A percentile compares a stretch with the other conserved stretches of the same genome.
phyloP scores from a whole-genome alignment of 2,113 vertebrate species.

The Otolemur garnettii region DNA sequence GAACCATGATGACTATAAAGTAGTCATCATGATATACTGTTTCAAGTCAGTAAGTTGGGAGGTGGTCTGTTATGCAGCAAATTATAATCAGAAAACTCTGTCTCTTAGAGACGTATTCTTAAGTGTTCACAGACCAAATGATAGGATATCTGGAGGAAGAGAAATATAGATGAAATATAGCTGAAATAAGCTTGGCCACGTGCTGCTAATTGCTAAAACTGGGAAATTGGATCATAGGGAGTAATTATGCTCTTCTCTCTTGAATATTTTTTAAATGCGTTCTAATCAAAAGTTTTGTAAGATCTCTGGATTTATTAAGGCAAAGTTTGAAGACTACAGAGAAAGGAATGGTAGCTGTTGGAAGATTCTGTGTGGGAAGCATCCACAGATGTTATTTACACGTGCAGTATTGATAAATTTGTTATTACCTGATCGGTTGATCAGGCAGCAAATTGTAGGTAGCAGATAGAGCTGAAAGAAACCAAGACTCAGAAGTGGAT shows the following conservation, averaged over 20 bases:
- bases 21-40: too few species aligned
- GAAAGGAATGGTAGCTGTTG: background rate
- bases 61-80: background rate
- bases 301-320: slow-evolving; percentile 38
- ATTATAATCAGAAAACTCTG: background rate
- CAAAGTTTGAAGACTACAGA: background rate
- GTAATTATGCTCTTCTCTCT: slow-evolving; percentile 23
- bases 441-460: background rate
- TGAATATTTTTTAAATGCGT: slow-evolving; percentile 60
- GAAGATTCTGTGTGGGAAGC: background rate
- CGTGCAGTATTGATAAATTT: too few species aligned
- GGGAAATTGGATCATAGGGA: background rate
- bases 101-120: background rate
- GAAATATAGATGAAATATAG: background rate
- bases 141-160: background rate
- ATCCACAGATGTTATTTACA: background rate
- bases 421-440: background rate
- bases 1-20: background rate
- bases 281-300: slow-evolving; percentile 13
- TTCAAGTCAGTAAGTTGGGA: background rate
- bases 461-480: background rate
- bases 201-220: slow-evolving; percentile 56
- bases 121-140: slow-evolving; percentile 23
- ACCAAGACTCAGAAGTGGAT: background rate
- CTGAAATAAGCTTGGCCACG: slow-evolving; percentile 3